Conservation (phyloP, 2,888 invertebrate species). For the Phengaris alcon region DNA sequence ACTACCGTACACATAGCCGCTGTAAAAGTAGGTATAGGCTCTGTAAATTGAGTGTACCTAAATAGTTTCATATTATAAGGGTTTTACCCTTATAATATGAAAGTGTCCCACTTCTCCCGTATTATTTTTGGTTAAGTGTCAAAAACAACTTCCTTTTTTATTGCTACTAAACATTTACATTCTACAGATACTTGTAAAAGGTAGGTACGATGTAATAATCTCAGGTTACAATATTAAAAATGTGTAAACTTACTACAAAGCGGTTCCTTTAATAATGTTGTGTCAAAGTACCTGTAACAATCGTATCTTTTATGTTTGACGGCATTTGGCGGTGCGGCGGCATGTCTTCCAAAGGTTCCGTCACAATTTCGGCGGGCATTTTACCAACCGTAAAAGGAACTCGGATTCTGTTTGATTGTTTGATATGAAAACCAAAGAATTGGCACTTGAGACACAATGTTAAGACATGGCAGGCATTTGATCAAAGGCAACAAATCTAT, state of each 20-base stretch:
- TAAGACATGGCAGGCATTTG: constrained; percentile 41
- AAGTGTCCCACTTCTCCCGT: no score
- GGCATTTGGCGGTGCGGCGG: constrained; percentile 44
- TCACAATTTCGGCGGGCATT: constrained; percentile 64
- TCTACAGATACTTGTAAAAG: constrained; percentile 6
- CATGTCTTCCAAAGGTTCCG: constrained; percentile 52
- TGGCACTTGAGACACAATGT: constrained; percentile 58
- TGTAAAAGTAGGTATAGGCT: no score
- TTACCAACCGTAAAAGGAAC: constrained; percentile 51
- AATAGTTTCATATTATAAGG: no score
- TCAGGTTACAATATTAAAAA: constrained; percentile 26
- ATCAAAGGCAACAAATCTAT: constrained; percentile 22
- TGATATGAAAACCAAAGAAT: constrained; percentile 61
- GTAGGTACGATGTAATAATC: constrained; percentile 7
- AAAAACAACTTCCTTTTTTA: constrained; percentile 22
- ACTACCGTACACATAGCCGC: no score
- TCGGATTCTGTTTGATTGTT: constrained; percentile 67
- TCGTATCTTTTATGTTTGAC: constrained; percentile 51
- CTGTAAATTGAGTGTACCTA: no score
- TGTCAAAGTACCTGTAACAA: constrained; percentile 47
- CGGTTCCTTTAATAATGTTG: constrained; percentile 53
- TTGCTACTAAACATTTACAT: neutral
- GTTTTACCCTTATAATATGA: no score
- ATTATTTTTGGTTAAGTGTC: neutral
- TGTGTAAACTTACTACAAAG: constrained; percentile 40